Base-by-base conservation (phyloP, 1,140 invertebrate species). In the Ectropis grisescens region DNA sequence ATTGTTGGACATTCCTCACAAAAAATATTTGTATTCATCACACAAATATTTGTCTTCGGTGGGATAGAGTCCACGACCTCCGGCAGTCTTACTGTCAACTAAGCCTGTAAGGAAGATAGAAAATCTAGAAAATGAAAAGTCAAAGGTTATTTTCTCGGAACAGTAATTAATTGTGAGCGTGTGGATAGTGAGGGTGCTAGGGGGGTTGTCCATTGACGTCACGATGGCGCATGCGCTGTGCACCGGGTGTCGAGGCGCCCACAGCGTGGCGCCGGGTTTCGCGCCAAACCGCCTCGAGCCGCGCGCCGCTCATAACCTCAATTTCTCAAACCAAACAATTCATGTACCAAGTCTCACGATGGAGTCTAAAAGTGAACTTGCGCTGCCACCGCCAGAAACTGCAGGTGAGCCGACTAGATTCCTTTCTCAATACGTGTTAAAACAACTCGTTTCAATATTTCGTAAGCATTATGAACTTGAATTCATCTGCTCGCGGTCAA, bases 161-260 rank as follows among this genome's bases (percentile, higher is more conserved):
- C 16, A 19, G 3, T 19, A 19, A 19, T 19, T 19, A 19, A 4
- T 19, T 19, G 3, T 4, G 8, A 19, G 16, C 8, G 16, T 19
- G 3, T 19, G 16, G 16, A 8, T 19, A 8, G 16, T 19, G 16
- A 4, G 46, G 44, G 41, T 37, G 43, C 55, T 37, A 43, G 53
- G 57, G 71, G 65, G 62, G 58, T 58, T 48, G 42, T 33, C 36
- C 50, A 41, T 53, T 68, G 58, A 64, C 60, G 58, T 64, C 60
- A 66, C 51, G 28, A 42, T 31, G 45, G 47, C 75, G 75, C 75
- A 80, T 76, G 75, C 75, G 75, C 66, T 48, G 6, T 29, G n/a
- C 16, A 31, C 14, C 47, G 58, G 42, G n/a, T n/a, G n/a, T n/a
- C n/a, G n/a, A n/a, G n/a, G n/a, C n/a, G n/a, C n/a, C n/a, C n/a